Conservation (phyloP, 2,113 vertebrate species). For the Australoheros scitulus region DNA sequence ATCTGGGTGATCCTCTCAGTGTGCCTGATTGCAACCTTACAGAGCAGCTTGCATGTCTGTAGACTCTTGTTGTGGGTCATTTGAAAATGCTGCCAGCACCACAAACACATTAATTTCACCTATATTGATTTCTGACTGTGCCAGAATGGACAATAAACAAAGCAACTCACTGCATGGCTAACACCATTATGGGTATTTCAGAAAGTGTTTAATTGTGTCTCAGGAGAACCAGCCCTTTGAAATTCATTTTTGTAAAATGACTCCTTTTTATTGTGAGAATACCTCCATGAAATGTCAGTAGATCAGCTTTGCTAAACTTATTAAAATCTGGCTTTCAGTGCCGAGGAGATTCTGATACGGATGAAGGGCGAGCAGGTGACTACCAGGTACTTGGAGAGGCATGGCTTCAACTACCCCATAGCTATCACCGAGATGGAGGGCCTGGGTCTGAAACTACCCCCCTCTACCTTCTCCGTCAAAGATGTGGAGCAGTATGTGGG, state of each 20-base stretch:
- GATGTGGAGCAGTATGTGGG: constrained; percentile 97
- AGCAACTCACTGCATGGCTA: too few relatives aligned
- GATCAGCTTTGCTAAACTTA: background rate
- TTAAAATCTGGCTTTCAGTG: constrained; percentile 75
- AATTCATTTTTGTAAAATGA: too few relatives aligned
- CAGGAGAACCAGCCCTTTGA: too few relatives aligned
- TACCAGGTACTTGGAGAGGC: constrained; percentile 91
- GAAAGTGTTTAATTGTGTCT: too few relatives aligned
- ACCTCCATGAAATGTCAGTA: background rate
- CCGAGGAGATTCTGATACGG: constrained; percentile 89
- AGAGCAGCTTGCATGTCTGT: background rate
- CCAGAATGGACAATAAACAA: too few relatives aligned
- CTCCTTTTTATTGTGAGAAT: background rate
- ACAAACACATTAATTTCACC: background rate
- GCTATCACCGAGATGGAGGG: constrained; percentile 89
- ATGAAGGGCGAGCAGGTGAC: constrained; percentile 95
- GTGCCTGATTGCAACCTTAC: background rate
- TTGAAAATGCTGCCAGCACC: background rate
- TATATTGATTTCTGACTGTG: background rate
- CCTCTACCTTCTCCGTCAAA: constrained; percentile 87
- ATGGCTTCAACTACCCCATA: constrained; percentile 93
- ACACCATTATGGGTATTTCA: too few relatives aligned
- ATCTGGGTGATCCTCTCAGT: background rate
- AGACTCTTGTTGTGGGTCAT: background rate
- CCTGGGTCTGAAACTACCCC: constrained; percentile 91